A percentile compares a stretch with the other conserved stretches of the same genome.
These are phyloP conservation scores for Odontocolon sp. DNA, from an alignment of 2,888 invertebrate genomes.

Conservation along the genomic window DNA sequence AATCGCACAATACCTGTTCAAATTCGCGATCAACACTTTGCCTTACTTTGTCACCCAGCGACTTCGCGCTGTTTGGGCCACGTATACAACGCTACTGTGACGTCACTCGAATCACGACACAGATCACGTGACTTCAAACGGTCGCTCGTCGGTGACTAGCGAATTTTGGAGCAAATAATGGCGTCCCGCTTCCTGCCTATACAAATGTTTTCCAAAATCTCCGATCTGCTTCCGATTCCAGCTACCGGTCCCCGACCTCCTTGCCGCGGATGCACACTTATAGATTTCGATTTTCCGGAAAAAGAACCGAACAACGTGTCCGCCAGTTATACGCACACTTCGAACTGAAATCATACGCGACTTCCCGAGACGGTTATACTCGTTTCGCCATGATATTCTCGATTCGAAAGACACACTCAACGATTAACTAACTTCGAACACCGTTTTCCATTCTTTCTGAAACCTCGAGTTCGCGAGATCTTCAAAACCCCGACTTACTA, in stretches of 20 bases:
- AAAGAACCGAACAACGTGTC: slow-evolving; percentile 10
- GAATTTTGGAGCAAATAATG: slow-evolving; percentile 12
- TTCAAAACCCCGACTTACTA: slow-evolving; percentile 2
- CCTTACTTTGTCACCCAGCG: not conserved
- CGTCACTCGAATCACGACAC: slow-evolving; percentile 32
- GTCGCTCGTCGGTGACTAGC: slow-evolving; percentile 4
- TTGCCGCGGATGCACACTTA: slow-evolving; percentile 5
- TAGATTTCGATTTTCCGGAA: not conserved
- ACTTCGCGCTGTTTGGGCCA: not conserved
- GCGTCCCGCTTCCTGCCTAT: not conserved
- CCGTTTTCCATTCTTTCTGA: slow-evolving; percentile 10
- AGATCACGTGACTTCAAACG: slow-evolving; percentile 20
- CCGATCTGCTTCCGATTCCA: too few species aligned
- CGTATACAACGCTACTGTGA: slow-evolving; percentile 31
- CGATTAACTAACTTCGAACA: slow-evolving; percentile 11
- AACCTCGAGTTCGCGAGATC: slow-evolving; percentile 14
- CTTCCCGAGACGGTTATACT: slow-evolving; percentile 26
- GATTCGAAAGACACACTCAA: slow-evolving; percentile 24
- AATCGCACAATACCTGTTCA: not conserved
- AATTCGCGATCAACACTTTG: not conserved
- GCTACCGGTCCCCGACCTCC: not conserved
- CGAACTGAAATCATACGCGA: slow-evolving; percentile 28
- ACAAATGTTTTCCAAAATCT: not conserved
- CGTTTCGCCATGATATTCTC: slow-evolving; percentile 23
- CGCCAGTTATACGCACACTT: slow-evolving; percentile 3